Base-by-base conservation (phyloP, 1,140 invertebrate species). In the Solenopsis fugax region DNA sequence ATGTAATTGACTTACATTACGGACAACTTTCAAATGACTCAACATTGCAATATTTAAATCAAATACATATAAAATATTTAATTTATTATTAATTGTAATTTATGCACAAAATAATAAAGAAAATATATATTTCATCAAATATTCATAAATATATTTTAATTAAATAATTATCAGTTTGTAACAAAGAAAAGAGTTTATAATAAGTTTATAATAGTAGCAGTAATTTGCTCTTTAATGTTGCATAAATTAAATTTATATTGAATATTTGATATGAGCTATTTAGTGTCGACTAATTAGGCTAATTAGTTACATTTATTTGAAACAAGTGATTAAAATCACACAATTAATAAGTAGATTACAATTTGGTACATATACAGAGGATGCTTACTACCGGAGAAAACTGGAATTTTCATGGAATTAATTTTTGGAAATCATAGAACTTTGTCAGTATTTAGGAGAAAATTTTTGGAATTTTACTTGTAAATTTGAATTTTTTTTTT, bases 291-390 rank as follows among this genome's bases (percentile, higher is more conserved):
- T 82, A 72, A 82, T 82, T 72, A 82, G 24, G 16, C 56, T 71
- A 81, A 81, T 80, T 24, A 45, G 62, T 50, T 5, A 82, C 16
- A 45, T 82, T 48, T 60, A 24, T 82, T 72, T 29, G 21, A 58
- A 69, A 45, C 21, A 45, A 64, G 21, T 24, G n/a, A 10, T 29
- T 60, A 16, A 16, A 72, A 24, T 54, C 37, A 37, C 37, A 37
- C 18, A 69, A 56, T 71, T 18, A 81, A 81, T 81, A 81, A 81
- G 37, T 52, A 52, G 24, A 69, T 81, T 81, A 45, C 52, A 13
- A 56, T 37, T 7, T 34, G 7, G 7, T 13, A 18, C 16, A 10
- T 16, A 24, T 60, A 52, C 2, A 29, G 1, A 29, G 29, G 29
- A 29, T 29, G 29, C 2, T 29, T 29, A 2, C 29, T 29, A 29